Evolutionary conservation across 2,888 invertebrate genomes (phyloP).

Genomic region (Erebia aethiops): DNA sequence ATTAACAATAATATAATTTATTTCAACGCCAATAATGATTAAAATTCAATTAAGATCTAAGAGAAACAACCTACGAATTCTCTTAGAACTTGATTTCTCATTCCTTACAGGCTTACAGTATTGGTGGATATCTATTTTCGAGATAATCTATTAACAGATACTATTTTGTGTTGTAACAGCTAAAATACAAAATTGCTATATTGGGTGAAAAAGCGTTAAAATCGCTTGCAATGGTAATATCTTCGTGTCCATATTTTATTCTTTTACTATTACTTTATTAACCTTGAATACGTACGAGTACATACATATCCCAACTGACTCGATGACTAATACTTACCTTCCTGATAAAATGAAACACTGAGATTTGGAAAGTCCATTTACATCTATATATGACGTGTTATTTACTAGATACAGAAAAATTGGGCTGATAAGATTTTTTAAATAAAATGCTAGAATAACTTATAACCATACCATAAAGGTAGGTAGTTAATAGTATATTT

Average conservation of each 20-base stretch:
- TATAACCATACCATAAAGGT: no score
- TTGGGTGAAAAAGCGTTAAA: background rate
- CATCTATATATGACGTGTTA: background rate
- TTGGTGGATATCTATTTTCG: conserved; percentile 25
- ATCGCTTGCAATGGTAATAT: conserved; percentile 1
- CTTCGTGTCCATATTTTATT: conserved; percentile 1
- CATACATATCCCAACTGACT: background rate
- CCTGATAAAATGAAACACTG: conserved; percentile 1
- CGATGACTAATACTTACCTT: background rate
- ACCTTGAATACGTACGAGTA: background rate
- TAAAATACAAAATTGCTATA: background rate
- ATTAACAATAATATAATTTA: background rate
- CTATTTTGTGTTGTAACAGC: conserved; percentile 3
- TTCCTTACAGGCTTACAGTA: conserved; percentile 13
- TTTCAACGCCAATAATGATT: background rate
- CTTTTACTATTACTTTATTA: background rate
- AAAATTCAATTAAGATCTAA: background rate
- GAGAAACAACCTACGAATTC: background rate
- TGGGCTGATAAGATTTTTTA: background rate
- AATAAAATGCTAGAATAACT: background rate
- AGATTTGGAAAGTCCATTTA: background rate
- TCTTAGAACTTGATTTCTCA: conserved; percentile 9
- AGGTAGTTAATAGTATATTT: no score
- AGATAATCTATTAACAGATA: background rate
- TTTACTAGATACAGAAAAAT: background rate